Evolutionary conservation across 2,888 invertebrate genomes (phyloP).

Genomic region (Lochmaea capreae): DNA sequence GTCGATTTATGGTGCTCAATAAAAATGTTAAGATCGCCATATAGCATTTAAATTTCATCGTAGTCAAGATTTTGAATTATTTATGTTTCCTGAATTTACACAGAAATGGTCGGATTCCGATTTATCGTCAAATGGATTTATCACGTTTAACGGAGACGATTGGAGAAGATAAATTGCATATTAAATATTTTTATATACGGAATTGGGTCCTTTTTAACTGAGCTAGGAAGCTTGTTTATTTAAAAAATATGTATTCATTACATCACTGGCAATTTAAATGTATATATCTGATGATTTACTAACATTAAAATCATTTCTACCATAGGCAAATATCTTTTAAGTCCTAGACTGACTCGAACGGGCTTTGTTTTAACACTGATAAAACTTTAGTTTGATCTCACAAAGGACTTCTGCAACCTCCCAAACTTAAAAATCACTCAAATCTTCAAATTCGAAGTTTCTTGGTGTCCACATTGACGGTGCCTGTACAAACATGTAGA

Average conservation of each 20-base stretch:
- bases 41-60: constrained; percentile 35
- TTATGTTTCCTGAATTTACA: constrained; percentile 40
- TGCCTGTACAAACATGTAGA: no score
- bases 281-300: background rate
- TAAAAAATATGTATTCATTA: background rate
- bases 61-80: constrained; percentile 25
- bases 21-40: constrained; percentile 39
- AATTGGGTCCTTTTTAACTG: background rate
- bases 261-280: background rate
- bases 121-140: constrained; percentile 15
- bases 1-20: constrained; percentile 26
- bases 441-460: no score
- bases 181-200: background rate
- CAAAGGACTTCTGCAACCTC: no score
- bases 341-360: no score
- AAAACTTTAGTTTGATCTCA: no score
- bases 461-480: no score
- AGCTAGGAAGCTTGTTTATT: background rate
- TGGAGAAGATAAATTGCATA: background rate
- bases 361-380: no score
- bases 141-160: background rate
- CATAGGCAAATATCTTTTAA: no score
- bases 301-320: no score
- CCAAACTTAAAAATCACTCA: no score
- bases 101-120: constrained; percentile 28